Base-by-base conservation (phyloP, 1,140 invertebrate species). In the Melanaphis sacchari region DNA sequence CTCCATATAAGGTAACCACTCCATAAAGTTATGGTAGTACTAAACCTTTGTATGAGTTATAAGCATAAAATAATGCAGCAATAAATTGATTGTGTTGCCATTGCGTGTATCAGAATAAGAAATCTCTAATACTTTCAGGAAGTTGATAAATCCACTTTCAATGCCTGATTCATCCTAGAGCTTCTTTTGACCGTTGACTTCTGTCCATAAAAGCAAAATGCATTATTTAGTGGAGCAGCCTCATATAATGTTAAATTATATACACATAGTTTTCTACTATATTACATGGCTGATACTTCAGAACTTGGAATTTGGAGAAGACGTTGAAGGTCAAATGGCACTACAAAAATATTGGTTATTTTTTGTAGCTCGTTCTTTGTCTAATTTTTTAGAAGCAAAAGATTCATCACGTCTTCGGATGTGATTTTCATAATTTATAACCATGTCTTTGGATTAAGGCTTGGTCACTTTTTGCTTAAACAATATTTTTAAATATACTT, bases 321-420 rank as follows among this genome's bases (percentile, higher is more conserved):
- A 76, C 94, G 93, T 89, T 95, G 94, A 31, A 95, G 93, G 92
- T 95, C 95, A 93, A 94, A 95, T 43, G 84, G 94, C 94, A 81
- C 94, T 93, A 43, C 93, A 94, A 26, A 94, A 85, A 59, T 59
- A 88, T 54, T n/a, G 22, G 94, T 94, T 90, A 46, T 94, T 87
- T 87, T 94, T 87, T 87, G 66, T 89, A 90, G 94, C 94, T 91
- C 91, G 93, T 94, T 93, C 24, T 91, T 94, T 94, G 82, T 94
- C 94, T 11, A 36, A 49, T 24, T 89, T 89, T 49, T 89, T 89
- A 11, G 88, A 4, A 41, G 31, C 36, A 89, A 89, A 89, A 24
- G 26, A 89, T 89, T 89, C 88, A 89, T 89, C 49, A 36, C 88
- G 43, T 54, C 88, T 89, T 2, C 88, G 46, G 52, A 54, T 89